Percentiles rank a stretch among this genome's conserved stretches.
These are phyloP conservation scores for Lordiphosa clarofinis DNA, from an alignment of 1,140 invertebrate genomes.

Conservation along the genomic window DNA sequence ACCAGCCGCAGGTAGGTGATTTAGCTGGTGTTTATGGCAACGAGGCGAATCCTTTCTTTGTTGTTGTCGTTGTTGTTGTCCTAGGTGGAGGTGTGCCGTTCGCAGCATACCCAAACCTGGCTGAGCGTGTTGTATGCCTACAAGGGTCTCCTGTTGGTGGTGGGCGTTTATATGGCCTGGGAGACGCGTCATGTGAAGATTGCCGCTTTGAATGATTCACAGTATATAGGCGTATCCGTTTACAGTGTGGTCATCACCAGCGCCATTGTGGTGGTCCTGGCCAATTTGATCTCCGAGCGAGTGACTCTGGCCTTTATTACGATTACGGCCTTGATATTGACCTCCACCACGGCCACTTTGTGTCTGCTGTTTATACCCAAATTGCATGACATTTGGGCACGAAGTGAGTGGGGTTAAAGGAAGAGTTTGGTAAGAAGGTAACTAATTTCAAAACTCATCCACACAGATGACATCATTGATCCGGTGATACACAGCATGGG, in stretches of 20 bases:
- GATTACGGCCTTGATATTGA: conserved; percentile 89
- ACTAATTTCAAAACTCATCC: neutral
- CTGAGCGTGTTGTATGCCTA: conserved; percentile 92
- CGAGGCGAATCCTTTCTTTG: neutral
- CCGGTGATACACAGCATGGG: conserved; percentile 93
- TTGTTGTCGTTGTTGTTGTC: neutral
- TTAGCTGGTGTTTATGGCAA: neutral
- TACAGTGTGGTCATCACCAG: conserved; percentile 95
- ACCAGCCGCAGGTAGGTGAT: conserved; percentile 89
- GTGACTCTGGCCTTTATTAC: conserved; percentile 91
- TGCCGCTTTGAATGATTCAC: conserved; percentile 97
- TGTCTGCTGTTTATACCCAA: conserved; percentile 94
- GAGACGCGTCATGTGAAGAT: conserved; percentile 98
- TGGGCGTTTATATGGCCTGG: conserved; percentile 98
- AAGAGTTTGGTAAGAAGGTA: too few species aligned
- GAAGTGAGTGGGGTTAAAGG: conserved; percentile 79
- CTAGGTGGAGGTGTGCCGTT: conserved; percentile 92
- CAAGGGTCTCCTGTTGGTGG: conserved; percentile 91
- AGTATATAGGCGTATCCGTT: conserved; percentile 96
- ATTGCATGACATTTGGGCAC: conserved; percentile 84
- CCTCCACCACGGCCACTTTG: conserved; percentile 92
- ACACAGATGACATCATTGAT: conserved; percentile 84
- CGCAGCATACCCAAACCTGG: conserved; percentile 92
- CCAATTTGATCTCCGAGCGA: conserved; percentile 90
- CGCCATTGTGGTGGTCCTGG: conserved; percentile 90